phyloP scores from a whole-genome alignment of 2,113 vertebrate species.

The Taxidea taxus region DNA sequence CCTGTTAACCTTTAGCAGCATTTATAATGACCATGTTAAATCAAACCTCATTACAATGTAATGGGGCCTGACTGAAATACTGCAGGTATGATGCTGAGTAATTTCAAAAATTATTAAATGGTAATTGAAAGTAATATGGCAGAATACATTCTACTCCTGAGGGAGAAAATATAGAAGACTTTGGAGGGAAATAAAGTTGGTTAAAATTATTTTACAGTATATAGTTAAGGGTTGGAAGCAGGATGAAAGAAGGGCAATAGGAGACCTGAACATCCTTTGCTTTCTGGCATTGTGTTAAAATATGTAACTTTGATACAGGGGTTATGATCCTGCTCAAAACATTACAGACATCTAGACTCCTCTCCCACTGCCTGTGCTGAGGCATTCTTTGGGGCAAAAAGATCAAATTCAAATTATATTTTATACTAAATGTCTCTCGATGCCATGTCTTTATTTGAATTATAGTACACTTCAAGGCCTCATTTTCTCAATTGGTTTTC shows the following conservation, averaged over 20 bases:
- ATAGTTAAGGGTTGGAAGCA: neutral
- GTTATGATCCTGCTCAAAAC: neutral
- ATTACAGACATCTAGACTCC: neutral
- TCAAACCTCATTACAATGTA: slow-evolving; percentile 84
- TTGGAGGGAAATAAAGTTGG: slow-evolving; percentile 71
- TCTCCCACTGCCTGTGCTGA: neutral
- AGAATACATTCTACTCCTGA: slow-evolving; percentile 77
- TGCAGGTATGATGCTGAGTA: slow-evolving; percentile 83
- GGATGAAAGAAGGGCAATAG: neutral
- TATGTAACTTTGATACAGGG: neutral
- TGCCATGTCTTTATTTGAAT: neutral
- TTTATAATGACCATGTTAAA: slow-evolving; percentile 84
- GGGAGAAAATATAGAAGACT: slow-evolving; percentile 67
- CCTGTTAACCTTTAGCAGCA: slow-evolving; percentile 79
- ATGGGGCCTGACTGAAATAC: slow-evolving; percentile 85
- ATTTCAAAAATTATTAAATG: slow-evolving; percentile 86
- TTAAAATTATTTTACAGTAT: slow-evolving; percentile 54
- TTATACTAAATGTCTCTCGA: neutral
- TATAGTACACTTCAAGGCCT: neutral
- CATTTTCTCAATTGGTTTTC: neutral
- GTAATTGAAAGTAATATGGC: slow-evolving; percentile 84
- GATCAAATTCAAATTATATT: neutral
- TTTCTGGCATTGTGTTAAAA: neutral
- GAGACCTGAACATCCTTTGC: neutral
- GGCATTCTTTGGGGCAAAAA: neutral